Conservation (phyloP, 2,888 invertebrate species). For the Serripes groenlandicus region DNA sequence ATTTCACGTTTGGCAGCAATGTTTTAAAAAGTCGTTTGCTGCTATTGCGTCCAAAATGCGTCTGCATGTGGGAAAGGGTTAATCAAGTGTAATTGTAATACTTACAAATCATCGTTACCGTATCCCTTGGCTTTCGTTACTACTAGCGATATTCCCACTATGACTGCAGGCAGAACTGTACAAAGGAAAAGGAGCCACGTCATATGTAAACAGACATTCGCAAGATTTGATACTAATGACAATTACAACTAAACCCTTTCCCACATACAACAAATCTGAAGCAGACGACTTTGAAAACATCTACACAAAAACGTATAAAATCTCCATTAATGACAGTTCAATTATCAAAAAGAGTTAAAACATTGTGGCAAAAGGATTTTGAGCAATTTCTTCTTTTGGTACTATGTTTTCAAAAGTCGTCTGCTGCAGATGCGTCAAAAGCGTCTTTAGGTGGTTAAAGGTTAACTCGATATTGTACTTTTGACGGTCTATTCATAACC, state of each 20-base stretch:
- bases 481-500: too few species aligned
- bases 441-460: not conserved
- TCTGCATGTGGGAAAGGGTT: too few species aligned
- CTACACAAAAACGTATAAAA: not conserved
- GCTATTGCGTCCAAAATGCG: too few species aligned
- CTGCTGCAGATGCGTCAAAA: not conserved
- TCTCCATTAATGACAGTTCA: not conserved
- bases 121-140: slow-evolving; percentile 39
- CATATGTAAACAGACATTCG: too few species aligned
- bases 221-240: too few species aligned
- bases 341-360: not conserved
- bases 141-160: slow-evolving; percentile 50
- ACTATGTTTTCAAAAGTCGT: slow-evolving; percentile 18
- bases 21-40: too few species aligned
- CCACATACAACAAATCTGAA: not conserved
- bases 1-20: too few species aligned
- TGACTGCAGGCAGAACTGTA: too few species aligned
- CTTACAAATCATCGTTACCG: slow-evolving; percentile 49
- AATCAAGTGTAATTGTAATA: too few species aligned
- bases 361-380: not conserved
- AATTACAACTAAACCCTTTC: too few species aligned
- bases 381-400: slow-evolving; percentile 14
- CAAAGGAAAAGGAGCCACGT: too few species aligned
- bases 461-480: too few species aligned
- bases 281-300: not conserved